Evolutionary conservation across 2,797 vertebrate species (phyloP), one percentile per base, ranked within the genome.

Genomic region (Poecilia velifera): DNA sequence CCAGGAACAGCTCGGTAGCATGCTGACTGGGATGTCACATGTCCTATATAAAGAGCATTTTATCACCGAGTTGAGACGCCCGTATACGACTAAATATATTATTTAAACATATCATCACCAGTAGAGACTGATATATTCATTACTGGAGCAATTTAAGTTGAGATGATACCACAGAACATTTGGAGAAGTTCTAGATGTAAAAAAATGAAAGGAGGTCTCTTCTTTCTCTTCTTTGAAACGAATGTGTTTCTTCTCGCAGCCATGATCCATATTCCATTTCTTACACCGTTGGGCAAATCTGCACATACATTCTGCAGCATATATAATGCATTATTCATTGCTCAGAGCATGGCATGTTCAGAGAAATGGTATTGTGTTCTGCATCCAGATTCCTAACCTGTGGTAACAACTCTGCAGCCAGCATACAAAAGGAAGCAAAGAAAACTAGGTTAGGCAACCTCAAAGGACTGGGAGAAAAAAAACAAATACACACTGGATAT

Each of bases 361-460:
- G 75, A 76, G 73, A 73, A 82, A 84, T 53, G 31, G 47, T 46
- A 53, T 81, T 72, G 62, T 84, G 72, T 87, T 87, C 84, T 83
- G 86, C 82, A 90, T 92, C 80, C 84, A 89, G 82, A 93, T 91
- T 86, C 73, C 87, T 81, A 92, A 87, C 87, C 82, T 87, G 80
- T 84, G 90, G 88, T 73, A 83, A 76, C 57, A 82, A 79, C 85
- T 77, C 80, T 77, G 81, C 83, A 90, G 83, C 83, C 80, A 87
- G 83, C 81, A 82, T 72, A 80, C 53, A 70, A 55, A 53, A 34
- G n/a, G 41, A 39, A 9, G 45, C 20, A 39, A 45, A 28, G 43
- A 80, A 83, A 91, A 93, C 72, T 94, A 91, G 87, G 92, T 93
- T 93, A 94, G 90, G 84, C 84, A 91, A 91, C 88, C 90, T 94